Evolutionary conservation across 2,113 vertebrate genomes (phyloP).

Genomic region (Acrocephalus kingi): DNA sequence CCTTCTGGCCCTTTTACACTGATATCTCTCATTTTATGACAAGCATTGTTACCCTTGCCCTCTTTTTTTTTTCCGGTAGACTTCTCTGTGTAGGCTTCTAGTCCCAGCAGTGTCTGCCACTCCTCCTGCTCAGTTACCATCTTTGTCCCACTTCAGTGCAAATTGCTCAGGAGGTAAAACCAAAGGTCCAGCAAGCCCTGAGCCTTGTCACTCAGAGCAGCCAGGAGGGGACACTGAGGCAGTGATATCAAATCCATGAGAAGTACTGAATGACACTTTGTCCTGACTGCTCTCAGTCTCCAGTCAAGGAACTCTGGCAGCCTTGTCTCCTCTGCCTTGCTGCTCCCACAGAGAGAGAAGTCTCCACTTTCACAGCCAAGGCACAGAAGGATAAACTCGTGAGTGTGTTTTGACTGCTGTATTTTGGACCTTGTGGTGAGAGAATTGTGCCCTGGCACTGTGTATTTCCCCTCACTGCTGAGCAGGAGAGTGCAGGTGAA

Average conservation of each 20-base stretch:
- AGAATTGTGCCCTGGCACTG: background rate
- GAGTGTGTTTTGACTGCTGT: background rate
- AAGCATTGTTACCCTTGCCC: background rate
- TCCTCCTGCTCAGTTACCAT: background rate
- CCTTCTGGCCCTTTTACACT: background rate
- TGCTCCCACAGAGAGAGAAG: background rate
- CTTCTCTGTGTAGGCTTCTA: background rate
- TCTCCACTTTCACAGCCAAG: background rate
- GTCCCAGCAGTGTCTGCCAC: background rate
- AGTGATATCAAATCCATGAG: background rate
- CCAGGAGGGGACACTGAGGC: background rate
- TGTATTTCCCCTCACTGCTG: fast-evolving
- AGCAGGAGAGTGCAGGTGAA: background rate
- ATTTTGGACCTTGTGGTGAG: background rate
- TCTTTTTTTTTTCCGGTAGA: background rate
- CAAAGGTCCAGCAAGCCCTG: background rate
- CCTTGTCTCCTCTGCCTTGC: background rate
- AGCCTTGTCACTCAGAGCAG: background rate
- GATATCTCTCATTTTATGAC: background rate
- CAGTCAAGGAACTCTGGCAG: background rate
- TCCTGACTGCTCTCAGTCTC: background rate
- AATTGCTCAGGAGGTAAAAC: background rate
- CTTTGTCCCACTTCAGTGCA: background rate
- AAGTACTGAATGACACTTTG: background rate
- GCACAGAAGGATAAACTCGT: background rate